A percentile compares a stretch with the other conserved stretches of the same genome.
phyloP scores from a whole-genome alignment of 2,797 vertebrate genomes.

The Coluber constrictor region DNA sequence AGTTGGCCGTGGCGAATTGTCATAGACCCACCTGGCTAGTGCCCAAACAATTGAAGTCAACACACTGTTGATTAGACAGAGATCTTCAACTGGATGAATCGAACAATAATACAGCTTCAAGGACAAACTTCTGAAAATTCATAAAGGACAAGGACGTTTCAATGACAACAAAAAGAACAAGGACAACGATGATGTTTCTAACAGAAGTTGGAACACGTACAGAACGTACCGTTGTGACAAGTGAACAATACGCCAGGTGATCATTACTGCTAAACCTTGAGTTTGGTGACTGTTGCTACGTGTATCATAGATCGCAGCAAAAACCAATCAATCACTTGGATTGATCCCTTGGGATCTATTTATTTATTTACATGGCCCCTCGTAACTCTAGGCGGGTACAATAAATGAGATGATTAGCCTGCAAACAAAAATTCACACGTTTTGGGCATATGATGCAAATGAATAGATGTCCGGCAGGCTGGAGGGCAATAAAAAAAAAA shows the following conservation, averaged over 20 bases:
- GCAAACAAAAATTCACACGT: background rate
- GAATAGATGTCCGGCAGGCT: background rate
- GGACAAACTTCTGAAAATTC: background rate
- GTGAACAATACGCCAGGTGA: background rate
- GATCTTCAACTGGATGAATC: background rate
- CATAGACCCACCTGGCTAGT: background rate
- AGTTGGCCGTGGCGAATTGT: too few relatives aligned
- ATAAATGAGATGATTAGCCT: background rate
- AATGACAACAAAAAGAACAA: background rate
- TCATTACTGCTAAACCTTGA: background rate
- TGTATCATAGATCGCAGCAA: background rate
- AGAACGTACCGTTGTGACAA: background rate
- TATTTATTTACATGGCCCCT: background rate
- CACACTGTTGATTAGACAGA: background rate
- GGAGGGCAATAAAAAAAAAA: background rate
- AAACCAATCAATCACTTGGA: background rate
- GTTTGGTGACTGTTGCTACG: background rate
- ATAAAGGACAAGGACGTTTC: background rate
- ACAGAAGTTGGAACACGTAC: background rate
- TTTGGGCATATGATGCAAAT: background rate
- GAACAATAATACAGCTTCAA: background rate
- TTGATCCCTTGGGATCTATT: background rate
- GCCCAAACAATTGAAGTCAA: background rate
- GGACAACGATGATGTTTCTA: background rate
- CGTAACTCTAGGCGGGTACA: background rate